These are phyloP conservation scores for Phrixothrix hirtus DNA, from an alignment of 2,888 invertebrate genomes.

Conservation along the genomic window DNA sequence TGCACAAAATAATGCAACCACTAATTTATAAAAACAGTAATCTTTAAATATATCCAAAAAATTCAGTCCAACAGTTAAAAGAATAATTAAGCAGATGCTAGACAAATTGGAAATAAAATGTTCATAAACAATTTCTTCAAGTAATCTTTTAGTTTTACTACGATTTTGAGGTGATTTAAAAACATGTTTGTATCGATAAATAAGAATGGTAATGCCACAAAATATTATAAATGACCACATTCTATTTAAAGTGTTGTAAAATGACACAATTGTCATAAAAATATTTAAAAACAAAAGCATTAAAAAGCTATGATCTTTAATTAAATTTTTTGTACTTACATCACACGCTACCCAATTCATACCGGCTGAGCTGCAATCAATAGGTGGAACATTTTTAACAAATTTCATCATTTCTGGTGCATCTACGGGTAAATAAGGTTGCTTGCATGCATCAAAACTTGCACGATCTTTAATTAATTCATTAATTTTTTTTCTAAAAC, in stretches of 20 bases:
- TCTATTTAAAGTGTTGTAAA: no score
- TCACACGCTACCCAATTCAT: constrained; percentile 79
- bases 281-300: background rate
- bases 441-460: constrained; percentile 63
- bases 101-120: background rate
- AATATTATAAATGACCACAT: no score
- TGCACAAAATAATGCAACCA: constrained; percentile 12
- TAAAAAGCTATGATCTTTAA: no score
- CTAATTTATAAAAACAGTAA: constrained; percentile 10
- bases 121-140: constrained; percentile 11
- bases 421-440: constrained; percentile 67
- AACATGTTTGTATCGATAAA: background rate
- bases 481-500: constrained; percentile 56
- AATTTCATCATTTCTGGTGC: constrained; percentile 76
- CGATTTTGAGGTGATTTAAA: background rate
- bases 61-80: constrained; percentile 6
- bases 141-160: background rate
- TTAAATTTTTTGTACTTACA: no score
- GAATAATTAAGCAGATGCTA: constrained; percentile 1
- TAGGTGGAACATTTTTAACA: constrained; percentile 63
- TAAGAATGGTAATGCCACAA: no score
- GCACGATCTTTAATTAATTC: constrained; percentile 55
- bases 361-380: constrained; percentile 65
- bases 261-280: background rate
- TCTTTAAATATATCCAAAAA: constrained; percentile 8